Conservation (phyloP, 1,140 invertebrate species). For the Aleiodes sp. region DNA sequence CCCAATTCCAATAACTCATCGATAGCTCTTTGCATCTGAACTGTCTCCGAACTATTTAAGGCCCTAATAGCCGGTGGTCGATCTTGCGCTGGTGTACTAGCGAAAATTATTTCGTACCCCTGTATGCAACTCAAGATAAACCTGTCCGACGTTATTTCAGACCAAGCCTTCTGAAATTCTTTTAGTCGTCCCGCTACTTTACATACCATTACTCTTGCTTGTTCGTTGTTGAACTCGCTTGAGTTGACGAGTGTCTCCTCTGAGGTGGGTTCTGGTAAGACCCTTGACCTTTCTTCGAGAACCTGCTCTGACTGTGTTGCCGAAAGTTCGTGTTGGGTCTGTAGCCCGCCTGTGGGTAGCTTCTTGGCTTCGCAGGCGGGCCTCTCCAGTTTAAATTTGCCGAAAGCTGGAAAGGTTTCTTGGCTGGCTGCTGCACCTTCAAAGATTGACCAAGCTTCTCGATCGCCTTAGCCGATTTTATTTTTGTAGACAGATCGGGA, state of each 20-base stretch:
- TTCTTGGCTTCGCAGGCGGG: background rate
- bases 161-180: background rate
- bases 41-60: background rate
- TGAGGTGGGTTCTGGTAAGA: no score
- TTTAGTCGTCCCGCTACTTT: background rate
- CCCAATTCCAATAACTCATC: background rate
- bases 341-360: background rate
- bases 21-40: background rate
- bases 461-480: background rate
- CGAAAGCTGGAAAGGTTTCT: background rate
- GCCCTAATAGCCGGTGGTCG: background rate
- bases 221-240: background rate
- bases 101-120: background rate
- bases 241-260: background rate
- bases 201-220: background rate
- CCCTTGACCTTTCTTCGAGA: no score
- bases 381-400: background rate
- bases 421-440: background rate
- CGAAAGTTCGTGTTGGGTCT: slow-evolving; percentile 8
- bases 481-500: background rate
- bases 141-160: background rate
- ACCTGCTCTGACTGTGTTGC: no score
- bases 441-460: background rate
- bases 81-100: no score
- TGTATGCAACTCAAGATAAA: background rate